Evolutionary conservation across 2,797 vertebrate species (phyloP).

Genomic region (Acrocephalus scirpaceus): DNA sequence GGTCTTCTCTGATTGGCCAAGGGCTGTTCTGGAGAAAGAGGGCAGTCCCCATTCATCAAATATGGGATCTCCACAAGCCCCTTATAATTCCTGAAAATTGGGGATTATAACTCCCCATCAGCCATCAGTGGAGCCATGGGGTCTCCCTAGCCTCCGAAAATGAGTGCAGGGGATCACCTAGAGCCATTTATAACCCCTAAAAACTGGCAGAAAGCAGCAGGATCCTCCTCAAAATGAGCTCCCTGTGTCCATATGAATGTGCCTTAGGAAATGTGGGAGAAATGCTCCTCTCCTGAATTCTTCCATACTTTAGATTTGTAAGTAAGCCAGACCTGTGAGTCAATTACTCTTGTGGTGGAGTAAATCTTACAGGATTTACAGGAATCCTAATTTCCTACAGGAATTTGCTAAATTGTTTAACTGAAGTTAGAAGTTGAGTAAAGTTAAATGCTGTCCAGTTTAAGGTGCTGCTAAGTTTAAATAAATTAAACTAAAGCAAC

Average conservation of each 20-base stretch:
- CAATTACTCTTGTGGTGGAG: not conserved
- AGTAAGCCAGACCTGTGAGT: not conserved
- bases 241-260: not conserved
- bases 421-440: not conserved
- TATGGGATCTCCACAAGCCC: not conserved
- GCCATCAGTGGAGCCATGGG: no score
- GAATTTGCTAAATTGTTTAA: not conserved
- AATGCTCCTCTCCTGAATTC: not conserved
- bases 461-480: not conserved
- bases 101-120: not conserved
- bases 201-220: not conserved
- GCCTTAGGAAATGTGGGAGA: not conserved
- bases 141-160: not conserved
- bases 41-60: not conserved
- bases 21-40: not conserved
- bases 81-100: not conserved
- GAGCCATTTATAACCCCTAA: not conserved
- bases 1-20: not conserved
- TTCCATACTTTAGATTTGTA: not conserved
- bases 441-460: not conserved
- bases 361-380: not conserved
- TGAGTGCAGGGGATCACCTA: not conserved
- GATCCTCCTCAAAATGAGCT: not conserved
- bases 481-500: not conserved
- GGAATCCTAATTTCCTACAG: not conserved